Evolutionary conservation across 2,113 vertebrate species (phyloP).

Genomic region (Syrrhaptes paradoxus): DNA sequence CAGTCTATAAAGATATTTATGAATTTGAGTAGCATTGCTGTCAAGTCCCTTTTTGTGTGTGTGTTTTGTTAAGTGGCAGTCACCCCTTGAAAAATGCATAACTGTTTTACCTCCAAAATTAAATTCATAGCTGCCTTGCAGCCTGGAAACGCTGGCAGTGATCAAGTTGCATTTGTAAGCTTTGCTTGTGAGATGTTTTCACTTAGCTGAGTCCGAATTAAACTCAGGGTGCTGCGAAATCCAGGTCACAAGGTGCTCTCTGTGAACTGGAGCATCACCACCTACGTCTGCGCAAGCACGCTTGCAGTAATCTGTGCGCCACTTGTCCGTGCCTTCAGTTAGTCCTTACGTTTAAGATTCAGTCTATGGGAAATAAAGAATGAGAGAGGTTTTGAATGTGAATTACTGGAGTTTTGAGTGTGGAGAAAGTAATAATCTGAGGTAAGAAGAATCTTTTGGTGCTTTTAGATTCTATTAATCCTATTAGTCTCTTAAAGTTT

Average conservation of each 20-base stretch:
- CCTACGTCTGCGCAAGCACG: accelerated
- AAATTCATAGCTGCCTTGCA: neutral
- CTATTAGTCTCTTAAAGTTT: neutral
- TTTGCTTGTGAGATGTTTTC: neutral
- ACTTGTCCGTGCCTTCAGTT: accelerated
- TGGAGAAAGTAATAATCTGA: neutral
- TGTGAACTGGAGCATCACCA: neutral
- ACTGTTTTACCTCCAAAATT: neutral
- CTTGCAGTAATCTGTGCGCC: neutral
- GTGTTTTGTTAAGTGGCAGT: neutral
- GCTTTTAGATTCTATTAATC: neutral
- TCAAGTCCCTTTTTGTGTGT: neutral
- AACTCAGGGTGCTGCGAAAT: neutral
- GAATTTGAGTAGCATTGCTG: neutral
- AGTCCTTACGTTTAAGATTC: neutral
- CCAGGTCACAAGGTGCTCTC: neutral
- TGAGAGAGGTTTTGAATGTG: neutral
- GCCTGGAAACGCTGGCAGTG: neutral
- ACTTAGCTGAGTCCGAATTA: neutral
- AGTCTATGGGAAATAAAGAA: neutral
- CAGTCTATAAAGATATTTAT: neutral
- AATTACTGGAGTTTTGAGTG: neutral
- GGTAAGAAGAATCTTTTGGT: neutral
- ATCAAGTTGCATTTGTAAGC: neutral
- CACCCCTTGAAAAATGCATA: neutral